Evolutionary conservation across 1,140 invertebrate genomes (phyloP).

Genomic region (Semibalanus balanoides): DNA sequence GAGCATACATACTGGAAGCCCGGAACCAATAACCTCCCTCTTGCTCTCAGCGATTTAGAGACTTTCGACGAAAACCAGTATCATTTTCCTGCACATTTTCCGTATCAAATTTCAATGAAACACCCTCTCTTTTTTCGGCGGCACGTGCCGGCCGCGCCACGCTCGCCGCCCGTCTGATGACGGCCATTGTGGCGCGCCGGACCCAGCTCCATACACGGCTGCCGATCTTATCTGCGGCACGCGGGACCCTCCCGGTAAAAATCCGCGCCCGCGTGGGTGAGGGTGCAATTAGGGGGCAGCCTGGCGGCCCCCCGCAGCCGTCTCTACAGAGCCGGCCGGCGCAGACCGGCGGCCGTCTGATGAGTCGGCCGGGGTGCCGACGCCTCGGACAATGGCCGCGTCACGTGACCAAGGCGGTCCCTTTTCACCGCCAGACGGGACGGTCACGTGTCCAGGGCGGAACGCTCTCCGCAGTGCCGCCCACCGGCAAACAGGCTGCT

Average conservation of each 20-base stretch:
- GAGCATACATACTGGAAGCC: no score
- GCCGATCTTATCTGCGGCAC: neutral
- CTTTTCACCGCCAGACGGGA: neutral
- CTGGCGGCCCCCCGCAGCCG: no score
- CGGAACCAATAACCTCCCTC: no score
- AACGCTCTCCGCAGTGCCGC: no score
- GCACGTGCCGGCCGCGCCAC: neutral
- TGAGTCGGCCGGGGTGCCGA: neutral
- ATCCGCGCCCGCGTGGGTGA: neutral
- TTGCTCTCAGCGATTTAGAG: neutral
- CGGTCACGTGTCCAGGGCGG: neutral
- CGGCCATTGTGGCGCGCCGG: neutral
- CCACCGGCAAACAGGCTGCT: no score
- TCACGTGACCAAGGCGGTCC: no score
- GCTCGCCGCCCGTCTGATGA: neutral
- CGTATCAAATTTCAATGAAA: conserved; percentile 1
- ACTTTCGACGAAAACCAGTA: neutral
- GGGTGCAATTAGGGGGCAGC: neutral
- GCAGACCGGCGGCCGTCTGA: neutral
- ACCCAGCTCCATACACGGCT: neutral
- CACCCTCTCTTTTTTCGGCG: neutral
- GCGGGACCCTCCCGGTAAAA: neutral
- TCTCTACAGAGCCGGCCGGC: no score
- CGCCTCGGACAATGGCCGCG: neutral
- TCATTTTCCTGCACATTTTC: neutral